Percentiles rank a stretch among this genome's conserved stretches.
Conservation (phyloP, 2,113 vertebrate species). For the Ceyx margarethae region DNA sequence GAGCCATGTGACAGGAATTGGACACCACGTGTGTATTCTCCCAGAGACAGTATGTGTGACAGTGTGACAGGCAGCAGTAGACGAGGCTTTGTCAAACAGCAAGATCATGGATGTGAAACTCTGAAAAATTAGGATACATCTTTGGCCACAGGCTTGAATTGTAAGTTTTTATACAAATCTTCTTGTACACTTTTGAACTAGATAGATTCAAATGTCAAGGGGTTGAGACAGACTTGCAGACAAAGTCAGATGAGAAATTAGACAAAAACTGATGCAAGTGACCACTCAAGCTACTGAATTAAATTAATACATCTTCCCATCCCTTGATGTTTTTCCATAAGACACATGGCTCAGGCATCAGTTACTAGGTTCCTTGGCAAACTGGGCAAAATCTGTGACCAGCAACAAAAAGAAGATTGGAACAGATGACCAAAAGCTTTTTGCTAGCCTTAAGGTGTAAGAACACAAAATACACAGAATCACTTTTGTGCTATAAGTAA, state of each 20-base stretch:
- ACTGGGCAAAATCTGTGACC: neutral
- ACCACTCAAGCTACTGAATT: neutral
- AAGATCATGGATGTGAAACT: neutral
- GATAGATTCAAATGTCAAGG: neutral
- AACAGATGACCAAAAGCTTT: neutral
- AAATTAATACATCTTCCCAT: neutral
- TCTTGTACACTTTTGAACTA: neutral
- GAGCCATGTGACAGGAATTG: neutral
- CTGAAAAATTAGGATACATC: neutral
- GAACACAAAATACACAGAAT: neutral
- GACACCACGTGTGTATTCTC: rapidly evolving
- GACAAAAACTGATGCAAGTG: neutral
- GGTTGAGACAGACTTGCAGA: neutral
- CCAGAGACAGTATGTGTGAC: neutral
- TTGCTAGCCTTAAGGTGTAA: neutral
- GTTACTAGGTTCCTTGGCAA: neutral
- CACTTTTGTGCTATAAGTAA: neutral
- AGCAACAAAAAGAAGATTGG: neutral
- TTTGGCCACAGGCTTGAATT: neutral
- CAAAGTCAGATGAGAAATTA: neutral
- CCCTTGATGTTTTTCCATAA: neutral
- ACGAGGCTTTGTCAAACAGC: neutral
- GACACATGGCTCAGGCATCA: neutral
- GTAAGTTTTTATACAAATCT: neutral
- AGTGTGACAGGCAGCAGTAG: neutral